Percentiles rank a stretch among this genome's conserved stretches.
These are phyloP conservation scores for Oplegnathus fasciatus DNA, from an alignment of 2,113 vertebrate species.

Conservation along the genomic window DNA sequence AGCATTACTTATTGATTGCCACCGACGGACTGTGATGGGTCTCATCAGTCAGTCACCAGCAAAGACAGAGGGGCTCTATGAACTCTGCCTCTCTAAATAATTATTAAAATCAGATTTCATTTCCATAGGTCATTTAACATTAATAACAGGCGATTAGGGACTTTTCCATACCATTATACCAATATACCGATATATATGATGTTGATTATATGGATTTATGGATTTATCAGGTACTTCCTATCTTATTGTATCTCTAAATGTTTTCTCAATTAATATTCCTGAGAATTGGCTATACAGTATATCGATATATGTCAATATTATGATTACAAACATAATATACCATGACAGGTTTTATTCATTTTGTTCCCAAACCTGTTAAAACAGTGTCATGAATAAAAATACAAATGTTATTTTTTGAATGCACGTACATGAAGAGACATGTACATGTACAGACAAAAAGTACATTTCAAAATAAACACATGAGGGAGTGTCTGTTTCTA, in stretches of 20 bases:
- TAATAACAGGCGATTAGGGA: not conserved
- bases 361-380: not conserved
- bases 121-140: not conserved
- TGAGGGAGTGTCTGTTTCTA: not conserved
- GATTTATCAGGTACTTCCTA: not conserved
- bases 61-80: not conserved
- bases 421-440: no score
- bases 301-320: not conserved
- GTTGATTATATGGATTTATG: not conserved
- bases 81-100: not conserved
- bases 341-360: no score
- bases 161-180: not conserved
- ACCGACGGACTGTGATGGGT: conserved; percentile 5
- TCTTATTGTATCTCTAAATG: not conserved
- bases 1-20: conserved; percentile 79
- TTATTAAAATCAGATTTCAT: not conserved
- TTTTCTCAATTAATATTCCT: not conserved
- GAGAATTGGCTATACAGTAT: not conserved
- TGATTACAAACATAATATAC: no score
- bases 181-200: not conserved
- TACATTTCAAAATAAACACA: not conserved
- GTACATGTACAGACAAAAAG: not conserved
- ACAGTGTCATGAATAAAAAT: not conserved
- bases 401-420: no score
- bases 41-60: conserved; percentile 8